Base-by-base conservation (phyloP, 2,113 vertebrate genomes). In the Periophthalmus modestus region DNA sequence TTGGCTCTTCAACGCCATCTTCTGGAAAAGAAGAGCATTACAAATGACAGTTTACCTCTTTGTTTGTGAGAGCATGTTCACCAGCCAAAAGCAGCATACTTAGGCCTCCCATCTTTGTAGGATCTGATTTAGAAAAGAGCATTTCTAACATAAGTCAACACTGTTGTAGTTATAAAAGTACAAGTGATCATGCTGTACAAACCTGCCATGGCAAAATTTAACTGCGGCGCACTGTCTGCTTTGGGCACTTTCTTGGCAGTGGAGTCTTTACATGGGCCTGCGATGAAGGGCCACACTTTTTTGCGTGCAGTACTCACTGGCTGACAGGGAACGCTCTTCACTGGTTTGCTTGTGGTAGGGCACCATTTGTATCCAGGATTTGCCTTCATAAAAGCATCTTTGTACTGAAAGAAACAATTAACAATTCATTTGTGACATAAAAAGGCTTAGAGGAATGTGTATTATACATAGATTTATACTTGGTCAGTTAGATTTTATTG, bases 291-390 rank as follows among this genome's bases (percentile, higher is more conserved):
- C 97, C 97, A 98, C 7, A 96, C 91, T 69, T 97, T 99, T 89
- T 99, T 99, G 75, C 97, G 94, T 72, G 91, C 90, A 12, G 92
- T 96, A 33, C 94, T 94, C 77, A 97, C 92, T 66, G 94, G 82
- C 46, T 94, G 92, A 83, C 80, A 90, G 63, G 96, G 74, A 21
- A 95, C 93, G 39, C 93, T 95, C 89, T 98, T 98, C 46, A 99
- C 93, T 69, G 97, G 97, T 91, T 98, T 98, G 92, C 96, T 99
- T 84, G 96, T 98, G 67, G 96, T 94, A 61, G 98, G 97, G 92
- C 98, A 99, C 98, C 98, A 99, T 89, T 97, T 98, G 90, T 99
- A 99, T 74, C 97, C 98, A 28, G 98, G 98, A 74, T 99, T 98
- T 59, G 97, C 98, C 90, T 98, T 98, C 97, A 99, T 98, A 86